phyloP scores from a whole-genome alignment of 2,113 vertebrate genomes.

The Danio rerio region GRCz12tu NC_133184.1:7135501-7136000 shows the following conservation, averaged over 20 bases:
- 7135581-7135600: slow-evolving; percentile 67
- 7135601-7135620: not conserved
- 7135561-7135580: slow-evolving; percentile 95
- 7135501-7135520: slow-evolving; percentile 92
- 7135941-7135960: slow-evolving; percentile 89
- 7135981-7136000: no score
- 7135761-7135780: slow-evolving; percentile 82
- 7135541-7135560: slow-evolving; percentile 94
- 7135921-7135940: slow-evolving; percentile 99
- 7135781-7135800: slow-evolving; percentile 97
- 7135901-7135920: slow-evolving; percentile 94
- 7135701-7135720: slow-evolving; percentile 96
- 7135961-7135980: no score
- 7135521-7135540: slow-evolving; percentile 95
- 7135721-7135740: slow-evolving; percentile 96
- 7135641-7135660: not conserved
- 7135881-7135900: slow-evolving; percentile 97
- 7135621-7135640: not conserved
- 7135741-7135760: slow-evolving; percentile 99
- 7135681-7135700: slow-evolving; percentile 97
- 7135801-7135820: slow-evolving; percentile 97
- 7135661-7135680: slow-evolving; percentile 59
- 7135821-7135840: slow-evolving; percentile 91
- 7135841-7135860: slow-evolving; percentile 88
- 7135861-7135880: slow-evolving; percentile 97